Conservation (phyloP, 2,888 invertebrate species). For the Didymodactylos carnosus region DNA sequence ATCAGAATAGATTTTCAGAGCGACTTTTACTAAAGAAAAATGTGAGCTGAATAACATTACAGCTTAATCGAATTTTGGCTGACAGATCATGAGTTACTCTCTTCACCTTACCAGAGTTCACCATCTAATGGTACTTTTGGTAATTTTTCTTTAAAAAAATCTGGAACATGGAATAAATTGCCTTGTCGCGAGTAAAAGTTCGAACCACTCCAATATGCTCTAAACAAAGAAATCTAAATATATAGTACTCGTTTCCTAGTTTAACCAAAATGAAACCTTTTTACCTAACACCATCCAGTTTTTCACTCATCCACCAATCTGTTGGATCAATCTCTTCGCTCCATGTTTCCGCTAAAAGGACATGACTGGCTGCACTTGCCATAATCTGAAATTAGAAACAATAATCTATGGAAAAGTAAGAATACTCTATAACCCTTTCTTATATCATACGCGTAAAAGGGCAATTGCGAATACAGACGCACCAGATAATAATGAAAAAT, state of each 20-base stretch:
- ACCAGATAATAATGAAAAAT: no score
- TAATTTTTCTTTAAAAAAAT: slow-evolving; percentile 17
- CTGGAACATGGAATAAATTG: slow-evolving; percentile 27
- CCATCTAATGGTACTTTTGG: not conserved
- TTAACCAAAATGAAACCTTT: no score
- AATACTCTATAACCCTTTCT: no score
- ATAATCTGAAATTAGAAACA: no score
- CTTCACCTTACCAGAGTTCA: slow-evolving; percentile 4
- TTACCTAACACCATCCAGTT: slow-evolving; percentile 24
- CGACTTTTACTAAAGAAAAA: not conserved
- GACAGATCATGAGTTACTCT: not conserved
- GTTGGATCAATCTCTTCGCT: slow-evolving; percentile 19
- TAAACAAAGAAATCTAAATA: not conserved
- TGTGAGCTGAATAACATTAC: no score
- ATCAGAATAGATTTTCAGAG: not conserved
- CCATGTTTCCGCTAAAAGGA: not conserved
- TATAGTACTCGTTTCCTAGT: not conserved
- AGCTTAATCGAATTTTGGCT: not conserved
- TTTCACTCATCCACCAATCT: slow-evolving; percentile 31
- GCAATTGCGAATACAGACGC: no score
- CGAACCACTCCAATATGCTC: slow-evolving; percentile 30
- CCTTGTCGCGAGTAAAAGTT: slow-evolving; percentile 28
- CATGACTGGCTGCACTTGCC: not conserved
- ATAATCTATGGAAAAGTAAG: no score
- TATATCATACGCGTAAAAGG: no score